Evolutionary conservation across 35 echinoderm and acorn worm genomes (phyloP), one percentile per base, ranked within the genome.

Genomic region (Nesometra sesokonis): DNA sequence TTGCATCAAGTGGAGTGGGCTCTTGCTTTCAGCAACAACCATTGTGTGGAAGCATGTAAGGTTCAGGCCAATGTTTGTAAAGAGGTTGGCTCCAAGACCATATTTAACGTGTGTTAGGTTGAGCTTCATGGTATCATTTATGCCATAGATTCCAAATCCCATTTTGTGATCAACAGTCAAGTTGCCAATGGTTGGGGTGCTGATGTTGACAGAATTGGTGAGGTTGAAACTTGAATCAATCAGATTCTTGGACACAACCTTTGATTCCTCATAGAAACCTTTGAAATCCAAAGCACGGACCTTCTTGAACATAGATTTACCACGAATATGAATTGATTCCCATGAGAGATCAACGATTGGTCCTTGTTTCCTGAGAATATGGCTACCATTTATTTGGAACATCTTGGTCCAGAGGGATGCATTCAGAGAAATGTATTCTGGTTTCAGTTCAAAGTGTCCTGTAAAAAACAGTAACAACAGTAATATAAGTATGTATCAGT

Each of bases 301-400:
- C 86, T 91, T 97, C 35, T 91, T 91, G 17, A 88, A 33, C 78
- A 91, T 46, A 46, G 90, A 91, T 3, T 35, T 46, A 37, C 82
- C 40, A 31, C 88, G 84, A 35, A 85, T 77, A 32, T 82, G 91
- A 23, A 97, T 43, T 30, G 79, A 11, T n/a, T 21, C 32, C 0
- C 86, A 31, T 0, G 46, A 76, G 81, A 99, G 83, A 32, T 90
- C 52, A 13, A 77, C 89, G 85, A 94, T 84, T 34, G 96, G 96
- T 19, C 96, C 96, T 39, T 86, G 85, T 33, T 89, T 31, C 21
- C 77, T 78, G 0, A 99, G 46, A 37, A 91, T 35, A 76, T 99
- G 82, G 36, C 86, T 90, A 19, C 82, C 77, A 37, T 87, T 90
- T 21, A 85, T 37, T 36, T 86, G 79, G 13, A 93, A 23, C 36